Base-by-base conservation (phyloP, 2,888 invertebrate species). In the Scaptomyza caliginosa region DNA sequence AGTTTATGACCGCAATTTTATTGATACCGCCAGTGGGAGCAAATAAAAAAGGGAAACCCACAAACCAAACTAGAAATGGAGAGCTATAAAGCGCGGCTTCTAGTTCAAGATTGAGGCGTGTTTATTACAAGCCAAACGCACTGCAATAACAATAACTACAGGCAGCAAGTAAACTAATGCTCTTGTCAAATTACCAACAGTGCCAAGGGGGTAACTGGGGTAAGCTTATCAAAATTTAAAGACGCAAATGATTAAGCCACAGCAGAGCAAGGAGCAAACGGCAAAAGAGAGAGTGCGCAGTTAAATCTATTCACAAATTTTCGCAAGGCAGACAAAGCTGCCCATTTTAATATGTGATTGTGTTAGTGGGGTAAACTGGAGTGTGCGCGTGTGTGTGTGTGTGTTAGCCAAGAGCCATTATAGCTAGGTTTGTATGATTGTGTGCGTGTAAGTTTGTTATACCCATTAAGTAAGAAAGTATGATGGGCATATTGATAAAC, bases 21-120 rank as follows among this genome's bases (percentile, higher is more conserved):
- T 83, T 83, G 88, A 87, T 87, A 83, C 72, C 69, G 85, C 87
- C 87, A 64, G 67, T 58, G 83, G 86, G 73, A 85, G 72, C 56
- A 45, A 72, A 77, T 86, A 68, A 60, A 65, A 42, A 42, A 17
- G 30, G 58, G 51, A 34, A 42, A 46, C 40, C 24, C 16, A 17
- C 24, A 7, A 28, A n/a, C 17, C 17, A 55, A 21, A 40, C 43
- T 3, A 23, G 13, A 43, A 43, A 13, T 11, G 19, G 21, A 45
- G 24, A 28, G 36, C 65, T 55, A 77, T 77, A 66, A 68, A 73
- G 65, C 57, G 65, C 56, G 49, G 16, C 36, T 43, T 39, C 34
- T 77, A 77, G 67, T 52, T 70, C 17, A 19, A 63, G 64, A 64
- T 11, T 36, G 59, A 57, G 72, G 82, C 68, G 75, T 65, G 68